Evolutionary conservation across 2,797 vertebrate species (phyloP), one percentile per base, ranked within the genome.

Genomic region (Characodon lateralis): DNA sequence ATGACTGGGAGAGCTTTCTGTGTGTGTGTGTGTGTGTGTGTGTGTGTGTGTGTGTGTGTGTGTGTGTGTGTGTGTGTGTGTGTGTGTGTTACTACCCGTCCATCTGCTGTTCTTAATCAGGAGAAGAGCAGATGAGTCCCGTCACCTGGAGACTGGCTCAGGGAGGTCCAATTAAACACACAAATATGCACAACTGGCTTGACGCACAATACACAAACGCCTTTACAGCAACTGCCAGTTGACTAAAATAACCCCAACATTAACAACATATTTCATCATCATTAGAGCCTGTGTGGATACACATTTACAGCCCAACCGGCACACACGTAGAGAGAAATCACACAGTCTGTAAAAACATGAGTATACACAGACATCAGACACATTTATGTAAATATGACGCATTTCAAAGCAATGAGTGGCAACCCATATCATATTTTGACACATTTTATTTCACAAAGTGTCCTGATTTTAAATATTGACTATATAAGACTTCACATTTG

Each of bases 81-180:
- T 48, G 71, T 65, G 76, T 73, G 68, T 43, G 26, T 71, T 83
- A 81, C 71, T 79, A 83, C 81, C 81, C 83, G 87, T 92, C 92
- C 92, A 92, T 92, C 93, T 95, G 94, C 93, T 94, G 91, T 90
- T 87, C 89, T 92, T 94, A 94, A 94, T 94, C 88, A 94, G 87
- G 80, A 83, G 79, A 76, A 89, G 91, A 93, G 87, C 93, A 94
- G 89, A 92, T 92, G 92, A 92, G 92, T 92, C 92, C 89, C 78
- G 18, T 94, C 90, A 94, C 94, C 94, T 93, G 91, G 88, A 93
- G 93, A 91, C 85, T 90, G 85, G 87, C 93, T 92, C 86, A 85
- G 89, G 92, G 94, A 91, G 87, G 91, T 92, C 92, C 93, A 95
- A 95, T 95, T 94, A 95, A 93, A 89, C 90, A 89, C 85, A 87